Evolutionary conservation across 2,113 vertebrate species (phyloP).

Genomic region (Dasyprocta punctata): DNA sequence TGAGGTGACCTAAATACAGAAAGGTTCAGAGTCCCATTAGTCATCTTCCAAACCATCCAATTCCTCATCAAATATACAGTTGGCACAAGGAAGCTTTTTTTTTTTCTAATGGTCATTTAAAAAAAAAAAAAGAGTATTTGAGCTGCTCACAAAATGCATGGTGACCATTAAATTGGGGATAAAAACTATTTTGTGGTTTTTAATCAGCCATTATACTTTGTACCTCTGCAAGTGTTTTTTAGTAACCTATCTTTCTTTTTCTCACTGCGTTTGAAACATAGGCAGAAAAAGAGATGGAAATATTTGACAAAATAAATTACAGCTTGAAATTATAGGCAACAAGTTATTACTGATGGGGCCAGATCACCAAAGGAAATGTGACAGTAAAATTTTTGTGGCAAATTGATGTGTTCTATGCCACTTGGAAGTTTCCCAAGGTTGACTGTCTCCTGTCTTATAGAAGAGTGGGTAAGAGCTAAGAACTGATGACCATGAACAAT

Average conservation of each 20-base stretch:
- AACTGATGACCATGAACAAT: not conserved
- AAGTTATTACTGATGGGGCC: not conserved
- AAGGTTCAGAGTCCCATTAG: constrained; percentile 65
- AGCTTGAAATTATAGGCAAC: not conserved
- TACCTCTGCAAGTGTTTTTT: constrained; percentile 8
- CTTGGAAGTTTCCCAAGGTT: not conserved
- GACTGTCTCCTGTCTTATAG: not conserved
- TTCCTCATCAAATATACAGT: not conserved
- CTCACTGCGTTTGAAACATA: constrained; percentile 13
- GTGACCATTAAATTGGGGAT: not conserved
- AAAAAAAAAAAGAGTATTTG: constrained; percentile 44
- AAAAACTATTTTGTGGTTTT: not conserved
- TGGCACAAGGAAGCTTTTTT: not conserved
- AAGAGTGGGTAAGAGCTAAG: not conserved
- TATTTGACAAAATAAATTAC: constrained; percentile 34
- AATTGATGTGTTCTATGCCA: not conserved
- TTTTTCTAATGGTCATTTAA: constrained; percentile 40
- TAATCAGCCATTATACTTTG: not conserved
- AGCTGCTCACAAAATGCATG: not conserved
- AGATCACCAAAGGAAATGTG: not conserved
- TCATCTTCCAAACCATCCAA: constrained; percentile 56
- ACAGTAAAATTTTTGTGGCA: not conserved
- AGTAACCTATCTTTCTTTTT: not conserved
- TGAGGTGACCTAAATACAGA: constrained; percentile 65
- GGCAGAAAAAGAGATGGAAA: not conserved